These are phyloP conservation scores for Salvator merianae DNA, from an alignment of 2,113 vertebrate species.

Conservation along the genomic window DNA sequence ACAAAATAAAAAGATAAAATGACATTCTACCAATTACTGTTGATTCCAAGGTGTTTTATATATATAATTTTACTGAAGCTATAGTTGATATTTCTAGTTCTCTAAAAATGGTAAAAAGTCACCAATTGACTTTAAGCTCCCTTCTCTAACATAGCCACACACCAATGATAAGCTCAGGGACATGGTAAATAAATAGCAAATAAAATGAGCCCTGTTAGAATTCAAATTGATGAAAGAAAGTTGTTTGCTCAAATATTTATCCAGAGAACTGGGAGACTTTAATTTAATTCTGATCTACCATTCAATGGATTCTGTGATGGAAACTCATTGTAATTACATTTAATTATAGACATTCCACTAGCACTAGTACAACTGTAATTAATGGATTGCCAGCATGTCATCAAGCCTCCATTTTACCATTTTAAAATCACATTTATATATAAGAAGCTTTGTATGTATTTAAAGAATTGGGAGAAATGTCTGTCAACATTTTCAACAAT, in stretches of 20 bases:
- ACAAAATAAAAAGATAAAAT: too few species aligned
- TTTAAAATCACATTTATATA: conserved; percentile 3
- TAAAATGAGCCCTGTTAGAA: neutral
- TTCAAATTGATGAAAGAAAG: conserved; percentile 14
- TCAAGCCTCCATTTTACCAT: conserved; percentile 18
- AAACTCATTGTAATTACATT: conserved; percentile 31
- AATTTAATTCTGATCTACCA: conserved; percentile 29
- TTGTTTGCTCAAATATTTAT: conserved; percentile 22
- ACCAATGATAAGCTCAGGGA: neutral
- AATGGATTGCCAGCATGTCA: conserved; percentile 31
- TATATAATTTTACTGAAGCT: neutral
- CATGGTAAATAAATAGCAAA: neutral
- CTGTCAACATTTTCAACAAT: neutral
- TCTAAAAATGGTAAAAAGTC: neutral
- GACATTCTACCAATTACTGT: too few species aligned
- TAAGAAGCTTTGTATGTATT: neutral
- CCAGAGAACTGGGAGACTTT: conserved; percentile 1
- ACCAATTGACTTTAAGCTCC: neutral
- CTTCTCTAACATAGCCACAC: neutral
- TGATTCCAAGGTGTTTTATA: too few species aligned
- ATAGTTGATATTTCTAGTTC: neutral
- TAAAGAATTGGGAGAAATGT: neutral
- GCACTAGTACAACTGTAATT: conserved; percentile 24
- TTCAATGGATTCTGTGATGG: conserved; percentile 20
- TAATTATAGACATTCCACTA: conserved; percentile 28